A percentile compares a stretch with the other conserved stretches of the same genome.
Conservation (phyloP, 2,888 invertebrate species). For the Amorpha juglandis region DNA sequence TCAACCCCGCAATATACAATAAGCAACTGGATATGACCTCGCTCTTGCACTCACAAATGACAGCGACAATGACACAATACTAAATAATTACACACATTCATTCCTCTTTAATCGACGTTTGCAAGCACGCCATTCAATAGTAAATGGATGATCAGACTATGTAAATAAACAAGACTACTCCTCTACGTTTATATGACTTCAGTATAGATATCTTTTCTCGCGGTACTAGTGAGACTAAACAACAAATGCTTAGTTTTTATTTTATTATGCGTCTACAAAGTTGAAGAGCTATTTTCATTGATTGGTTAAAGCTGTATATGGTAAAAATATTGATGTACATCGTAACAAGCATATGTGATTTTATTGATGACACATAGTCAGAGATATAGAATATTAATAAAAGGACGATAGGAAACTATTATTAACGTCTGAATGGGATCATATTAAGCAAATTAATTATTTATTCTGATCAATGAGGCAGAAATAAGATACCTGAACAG, state of each 20-base stretch:
- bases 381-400: no score
- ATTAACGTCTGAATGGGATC: neutral
- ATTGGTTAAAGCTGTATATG: neutral
- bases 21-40: neutral
- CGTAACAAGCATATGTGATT: no score
- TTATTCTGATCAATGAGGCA: slow-evolving; percentile 28
- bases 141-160: slow-evolving; percentile 41
- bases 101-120: slow-evolving; percentile 38
- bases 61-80: slow-evolving; percentile 6
- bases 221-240: neutral
- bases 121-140: slow-evolving; percentile 39
- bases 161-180: slow-evolving; percentile 30
- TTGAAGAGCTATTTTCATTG: neutral
- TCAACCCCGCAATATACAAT: neutral
- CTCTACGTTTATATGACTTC: slow-evolving; percentile 4
- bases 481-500: slow-evolving; percentile 9
- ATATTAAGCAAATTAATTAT: slow-evolving; percentile 16
- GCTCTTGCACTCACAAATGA: slow-evolving; percentile 2
- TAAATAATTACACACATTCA: slow-evolving; percentile 23
- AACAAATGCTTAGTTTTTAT: neutral
- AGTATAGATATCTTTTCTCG: neutral
- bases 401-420: neutral
- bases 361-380: no score
- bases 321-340: neutral
- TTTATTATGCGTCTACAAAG: neutral